These are phyloP conservation scores for Scaptomyza montana DNA, from an alignment of 1,140 invertebrate genomes.

Conservation along the genomic window DNA sequence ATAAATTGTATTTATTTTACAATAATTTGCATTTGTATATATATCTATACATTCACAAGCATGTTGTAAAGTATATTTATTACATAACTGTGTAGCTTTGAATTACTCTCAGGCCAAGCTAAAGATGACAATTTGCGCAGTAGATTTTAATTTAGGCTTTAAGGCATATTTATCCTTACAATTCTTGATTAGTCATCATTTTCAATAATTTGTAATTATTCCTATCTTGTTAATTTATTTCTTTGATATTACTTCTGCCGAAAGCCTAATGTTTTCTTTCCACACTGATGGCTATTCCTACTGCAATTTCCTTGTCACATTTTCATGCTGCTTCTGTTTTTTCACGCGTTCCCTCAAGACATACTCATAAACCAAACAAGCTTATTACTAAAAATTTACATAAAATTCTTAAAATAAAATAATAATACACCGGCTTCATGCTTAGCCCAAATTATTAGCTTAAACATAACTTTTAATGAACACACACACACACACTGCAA, in stretches of 20 bases:
- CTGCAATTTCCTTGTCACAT: no score
- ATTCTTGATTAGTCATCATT: not conserved
- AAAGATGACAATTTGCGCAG: not conserved
- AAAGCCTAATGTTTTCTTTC: no score
- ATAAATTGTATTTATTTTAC: slow-evolving; percentile 74
- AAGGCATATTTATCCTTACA: not conserved
- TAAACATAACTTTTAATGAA: slow-evolving; percentile 49
- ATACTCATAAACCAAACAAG: no score
- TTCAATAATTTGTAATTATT: not conserved
- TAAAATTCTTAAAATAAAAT: not conserved
- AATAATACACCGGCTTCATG: not conserved
- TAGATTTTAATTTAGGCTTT: not conserved
- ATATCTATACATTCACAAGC: slow-evolving; percentile 30
- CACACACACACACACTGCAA: slow-evolving; percentile 14
- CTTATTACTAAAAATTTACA: no score
- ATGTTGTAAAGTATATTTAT: slow-evolving; percentile 4
- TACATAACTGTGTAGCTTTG: not conserved
- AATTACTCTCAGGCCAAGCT: not conserved
- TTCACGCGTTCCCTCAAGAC: no score
- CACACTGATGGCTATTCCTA: no score
- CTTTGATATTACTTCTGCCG: no score
- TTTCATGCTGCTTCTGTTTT: no score
- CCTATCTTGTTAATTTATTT: no score
- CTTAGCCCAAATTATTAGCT: slow-evolving; percentile 7
- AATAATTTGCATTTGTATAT: slow-evolving; percentile 63